Evolutionary conservation across 2,888 invertebrate genomes (phyloP).

Genomic region (Drosophila birchii): DNA sequence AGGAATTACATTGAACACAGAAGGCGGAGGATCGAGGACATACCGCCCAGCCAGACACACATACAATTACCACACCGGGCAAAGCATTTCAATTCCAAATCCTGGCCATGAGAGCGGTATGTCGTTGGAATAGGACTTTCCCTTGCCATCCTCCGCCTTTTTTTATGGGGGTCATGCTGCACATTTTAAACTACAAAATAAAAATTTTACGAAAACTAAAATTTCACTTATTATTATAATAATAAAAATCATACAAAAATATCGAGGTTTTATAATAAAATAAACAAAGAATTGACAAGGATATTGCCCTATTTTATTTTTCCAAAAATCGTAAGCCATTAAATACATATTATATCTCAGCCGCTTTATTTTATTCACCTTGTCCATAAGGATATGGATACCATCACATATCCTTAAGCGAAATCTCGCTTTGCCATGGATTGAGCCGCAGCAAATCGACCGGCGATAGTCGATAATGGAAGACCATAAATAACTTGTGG

Average conservation of each 20-base stretch:
- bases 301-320: not conserved
- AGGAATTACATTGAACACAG: conserved; percentile 36
- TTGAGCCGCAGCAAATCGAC: conserved; percentile 23
- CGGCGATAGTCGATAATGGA: conserved; percentile 26
- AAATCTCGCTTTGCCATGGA: conserved; percentile 20
- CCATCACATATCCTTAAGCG: not conserved
- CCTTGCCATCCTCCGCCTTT: conserved; percentile 38
- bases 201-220: not conserved
- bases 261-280: too few species aligned
- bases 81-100: not conserved
- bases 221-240: not conserved
- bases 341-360: not conserved
- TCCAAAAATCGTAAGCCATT: not conserved
- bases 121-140: conserved; percentile 32
- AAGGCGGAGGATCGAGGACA: conserved; percentile 44
- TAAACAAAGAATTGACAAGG: too few species aligned
- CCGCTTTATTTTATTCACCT: not conserved
- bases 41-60: conserved; percentile 16
- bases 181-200: conserved; percentile 49
- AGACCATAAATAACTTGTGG: conserved; percentile 29
- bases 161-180: conserved; percentile 67
- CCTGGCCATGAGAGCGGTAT: conserved; percentile 12
- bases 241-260: not conserved
- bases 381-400: conserved; percentile 6
- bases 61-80: not conserved